Evolutionary conservation across 2,113 vertebrate species (phyloP), one percentile per base, ranked within the genome.

Genomic region (Crotalus tigris): DNA sequence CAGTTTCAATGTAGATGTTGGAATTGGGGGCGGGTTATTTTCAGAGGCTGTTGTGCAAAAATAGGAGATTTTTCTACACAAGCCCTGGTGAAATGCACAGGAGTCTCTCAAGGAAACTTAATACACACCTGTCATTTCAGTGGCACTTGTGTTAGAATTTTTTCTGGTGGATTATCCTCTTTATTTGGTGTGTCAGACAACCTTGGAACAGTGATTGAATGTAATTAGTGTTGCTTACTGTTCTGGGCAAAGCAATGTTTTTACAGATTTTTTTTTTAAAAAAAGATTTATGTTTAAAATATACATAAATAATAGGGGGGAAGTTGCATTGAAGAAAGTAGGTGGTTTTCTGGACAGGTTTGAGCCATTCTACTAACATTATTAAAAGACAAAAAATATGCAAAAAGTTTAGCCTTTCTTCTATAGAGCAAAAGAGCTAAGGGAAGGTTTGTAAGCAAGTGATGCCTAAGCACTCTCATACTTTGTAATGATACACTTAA

Each of bases 401-500:
- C 94, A 94, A 55, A 90, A 94, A 95, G 46, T 93, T 92, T 93
- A 51, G 57, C 55, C 88, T 96, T 94, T 59, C 88, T 85, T 85
- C 92, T 93, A 51, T 64, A 49, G 92, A 54, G 39, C 57, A 29
- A 87, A 93, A 49, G 57, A 49, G 33, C 75, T 29, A 21, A 33
- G 26, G 54, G 23, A 58, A 87, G 44, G 92, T 12, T 90, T 21
- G 29, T 64, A 21, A 29, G 58, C 46, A 64, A 54, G 53, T 29
- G 46, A 33, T 44, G 44, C 24, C 53, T 61, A 92, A 44, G 29
- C 94, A 95, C 95, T 89, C 93, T 95, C 92, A 87, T 69, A 29
- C 95, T 95, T 96, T 95, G 91, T 95, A 93, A 95, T 93, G 90
- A 95, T 93, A 94, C 57, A 92, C 95, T 95, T 91, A 87, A 0